phyloP scores from a whole-genome alignment of 2,888 invertebrate species.

The Nycteola revayana region DNA sequence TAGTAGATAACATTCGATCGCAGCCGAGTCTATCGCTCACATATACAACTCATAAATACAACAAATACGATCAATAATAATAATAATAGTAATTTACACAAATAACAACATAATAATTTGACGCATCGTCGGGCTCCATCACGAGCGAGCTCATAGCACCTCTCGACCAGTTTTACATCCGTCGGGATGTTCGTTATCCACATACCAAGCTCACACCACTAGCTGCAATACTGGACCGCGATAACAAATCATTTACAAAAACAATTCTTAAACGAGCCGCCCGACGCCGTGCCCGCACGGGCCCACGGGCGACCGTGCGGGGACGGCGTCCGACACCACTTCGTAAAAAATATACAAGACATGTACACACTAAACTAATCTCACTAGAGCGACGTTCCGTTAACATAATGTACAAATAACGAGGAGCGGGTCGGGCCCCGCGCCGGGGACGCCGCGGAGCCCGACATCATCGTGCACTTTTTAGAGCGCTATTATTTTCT shows the following conservation, averaged over 20 bases:
- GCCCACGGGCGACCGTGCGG: background rate
- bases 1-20: slow-evolving; percentile 56
- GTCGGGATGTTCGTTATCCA: slow-evolving; percentile 35
- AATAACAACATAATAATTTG: slow-evolving; percentile 54
- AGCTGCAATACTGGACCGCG: slow-evolving; percentile 35
- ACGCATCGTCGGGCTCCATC: slow-evolving; percentile 25
- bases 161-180: slow-evolving; percentile 50
- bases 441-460: background rate
- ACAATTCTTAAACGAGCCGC: slow-evolving; percentile 32
- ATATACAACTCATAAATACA: slow-evolving; percentile 69
- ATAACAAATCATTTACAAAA: slow-evolving; percentile 41
- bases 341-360: slow-evolving; percentile 25
- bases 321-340: slow-evolving; percentile 4
- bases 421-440: background rate
- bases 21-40: slow-evolving; percentile 43
- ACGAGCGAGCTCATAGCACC: slow-evolving; percentile 47
- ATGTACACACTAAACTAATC: slow-evolving; percentile 40
- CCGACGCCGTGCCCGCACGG: slow-evolving; percentile 4
- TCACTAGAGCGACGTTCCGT: slow-evolving; percentile 41
- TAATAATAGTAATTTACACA: slow-evolving; percentile 66
- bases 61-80: slow-evolving; percentile 56
- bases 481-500: too few species aligned
- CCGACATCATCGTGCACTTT: too few species aligned
- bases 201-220: slow-evolving; percentile 2
- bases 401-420: slow-evolving; percentile 2